Percentiles rank a stretch among this genome's conserved stretches.
Conservation (phyloP, 2,797 vertebrate species). For the Nannoperca obscura region DNA sequence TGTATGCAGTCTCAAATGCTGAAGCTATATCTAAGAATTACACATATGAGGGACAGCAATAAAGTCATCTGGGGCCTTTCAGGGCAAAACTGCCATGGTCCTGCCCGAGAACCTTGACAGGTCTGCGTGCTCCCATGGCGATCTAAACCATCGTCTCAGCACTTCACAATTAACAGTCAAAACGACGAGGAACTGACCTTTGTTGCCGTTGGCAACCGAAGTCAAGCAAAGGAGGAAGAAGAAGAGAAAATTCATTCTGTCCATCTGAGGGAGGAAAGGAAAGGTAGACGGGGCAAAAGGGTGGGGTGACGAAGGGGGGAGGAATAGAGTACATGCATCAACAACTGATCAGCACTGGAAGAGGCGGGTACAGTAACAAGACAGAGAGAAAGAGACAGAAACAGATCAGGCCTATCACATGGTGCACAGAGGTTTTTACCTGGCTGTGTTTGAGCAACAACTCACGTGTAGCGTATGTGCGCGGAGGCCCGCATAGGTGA, state of each 20-base stretch:
- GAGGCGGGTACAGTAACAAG: slow-evolving; percentile 62
- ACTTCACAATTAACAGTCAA: slow-evolving; percentile 77
- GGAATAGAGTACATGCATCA: slow-evolving; percentile 83
- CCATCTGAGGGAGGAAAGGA: slow-evolving; percentile 84
- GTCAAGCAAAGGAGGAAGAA: slow-evolving; percentile 87
- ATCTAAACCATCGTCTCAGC: slow-evolving; percentile 58
- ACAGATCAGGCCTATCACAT: slow-evolving; percentile 61
- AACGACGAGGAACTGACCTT: slow-evolving; percentile 87
- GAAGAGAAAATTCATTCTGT: slow-evolving; percentile 89
- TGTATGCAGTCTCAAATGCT: slow-evolving; percentile 5
- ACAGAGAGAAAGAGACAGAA: slow-evolving; percentile 56
- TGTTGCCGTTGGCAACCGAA: slow-evolving; percentile 88
- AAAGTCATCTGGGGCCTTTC: slow-evolving; percentile 25
- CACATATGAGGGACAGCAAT: not conserved
- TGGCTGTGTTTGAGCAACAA: slow-evolving; percentile 20
- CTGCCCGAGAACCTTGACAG: slow-evolving; percentile 30
- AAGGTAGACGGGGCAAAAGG: slow-evolving; percentile 64
- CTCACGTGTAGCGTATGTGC: slow-evolving; percentile 38
- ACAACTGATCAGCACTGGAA: slow-evolving; percentile 71
- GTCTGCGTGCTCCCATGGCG: slow-evolving; percentile 42
- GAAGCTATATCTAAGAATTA: not conserved
- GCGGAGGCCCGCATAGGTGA: slow-evolving; percentile 9
- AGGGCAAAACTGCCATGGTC: slow-evolving; percentile 18
- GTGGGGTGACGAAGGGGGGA: slow-evolving; percentile 65
- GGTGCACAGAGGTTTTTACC: slow-evolving; percentile 27